phyloP scores from a whole-genome alignment of 2,797 vertebrate species.

The Sebastiscus albofasciatus region DNA sequence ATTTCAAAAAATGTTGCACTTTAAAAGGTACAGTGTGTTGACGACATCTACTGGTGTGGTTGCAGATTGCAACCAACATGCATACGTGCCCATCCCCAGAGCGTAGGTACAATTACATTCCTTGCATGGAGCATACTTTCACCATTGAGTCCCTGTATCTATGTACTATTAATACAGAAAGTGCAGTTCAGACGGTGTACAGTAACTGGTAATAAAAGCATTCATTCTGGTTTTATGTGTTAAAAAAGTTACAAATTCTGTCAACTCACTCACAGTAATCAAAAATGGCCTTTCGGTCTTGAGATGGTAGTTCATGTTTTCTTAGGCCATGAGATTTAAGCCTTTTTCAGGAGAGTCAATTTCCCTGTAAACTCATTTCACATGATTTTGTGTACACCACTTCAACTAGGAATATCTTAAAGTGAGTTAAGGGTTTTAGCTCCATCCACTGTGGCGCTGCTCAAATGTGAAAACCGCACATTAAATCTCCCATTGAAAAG shows the following conservation, averaged over 20 bases:
- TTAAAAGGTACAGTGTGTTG: too few species aligned
- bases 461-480: slow-evolving; percentile 28
- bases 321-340: neutral
- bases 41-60: too few species aligned
- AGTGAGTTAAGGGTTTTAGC: slow-evolving; percentile 3
- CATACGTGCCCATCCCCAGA: too few species aligned
- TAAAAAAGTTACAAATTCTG: neutral
- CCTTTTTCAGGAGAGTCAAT: slow-evolving; percentile 2
- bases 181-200: neutral
- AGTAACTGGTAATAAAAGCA: neutral
- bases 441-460: neutral
- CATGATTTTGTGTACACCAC: neutral
- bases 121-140: neutral
- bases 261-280: neutral
- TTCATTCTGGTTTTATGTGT: neutral
- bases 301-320: neutral
- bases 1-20: too few species aligned
- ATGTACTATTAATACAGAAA: neutral
- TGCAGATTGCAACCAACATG: too few species aligned
- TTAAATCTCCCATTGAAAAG: slow-evolving; percentile 31
- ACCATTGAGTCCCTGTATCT: neutral
- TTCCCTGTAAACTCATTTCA: neutral
- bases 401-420: neutral
- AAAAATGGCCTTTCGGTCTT: neutral
- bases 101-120: neutral